A percentile compares a stretch with the other conserved stretches of the same genome.
These are phyloP conservation scores for Bombus haemorrhoidalis DNA, from an alignment of 1,140 invertebrate genomes.

Conservation along the genomic window DNA sequence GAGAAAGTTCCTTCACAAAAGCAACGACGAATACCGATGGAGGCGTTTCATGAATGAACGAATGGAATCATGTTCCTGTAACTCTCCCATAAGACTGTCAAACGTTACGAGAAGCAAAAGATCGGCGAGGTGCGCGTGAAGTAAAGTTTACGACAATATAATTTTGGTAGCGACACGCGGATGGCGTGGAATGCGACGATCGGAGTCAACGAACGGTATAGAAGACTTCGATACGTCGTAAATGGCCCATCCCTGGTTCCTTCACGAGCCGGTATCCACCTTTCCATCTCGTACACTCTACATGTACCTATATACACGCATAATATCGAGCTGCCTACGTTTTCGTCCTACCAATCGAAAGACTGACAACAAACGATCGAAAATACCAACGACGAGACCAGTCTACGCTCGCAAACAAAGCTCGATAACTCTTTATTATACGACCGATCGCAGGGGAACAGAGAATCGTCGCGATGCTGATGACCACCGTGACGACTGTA, in stretches of 20 bases:
- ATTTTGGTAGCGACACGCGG: slow-evolving; percentile 65
- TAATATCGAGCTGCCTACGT: slow-evolving; percentile 62
- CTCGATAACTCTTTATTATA: slow-evolving; percentile 47
- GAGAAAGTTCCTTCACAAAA: not conserved
- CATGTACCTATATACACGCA: slow-evolving; percentile 29
- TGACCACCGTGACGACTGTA: not conserved
- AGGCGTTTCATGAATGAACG: slow-evolving; percentile 23
- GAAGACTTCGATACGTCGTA: slow-evolving; percentile 68
- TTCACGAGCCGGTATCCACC: slow-evolving; percentile 37
- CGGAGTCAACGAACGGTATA: slow-evolving; percentile 68
- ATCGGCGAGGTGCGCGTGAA: slow-evolving; percentile 31
- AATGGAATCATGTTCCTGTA: slow-evolving; percentile 12
- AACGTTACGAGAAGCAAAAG: not conserved
- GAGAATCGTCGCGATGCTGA: slow-evolving; percentile 31
- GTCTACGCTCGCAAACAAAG: slow-evolving; percentile 36
- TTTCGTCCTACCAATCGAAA: slow-evolving; percentile 44
- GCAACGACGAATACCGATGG: not conserved
- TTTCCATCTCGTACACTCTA: slow-evolving; percentile 36
- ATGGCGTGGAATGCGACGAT: slow-evolving; percentile 62
- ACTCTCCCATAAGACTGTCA: slow-evolving; percentile 8
- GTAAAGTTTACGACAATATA: slow-evolving; percentile 63
- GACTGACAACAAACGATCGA: slow-evolving; percentile 36
- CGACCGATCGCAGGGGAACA: slow-evolving; percentile 25
- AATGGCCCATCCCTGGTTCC: slow-evolving; percentile 47
- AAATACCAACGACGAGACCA: slow-evolving; percentile 34